Base-by-base conservation (phyloP, 2,113 vertebrate species). In the Pyrgilauda ruficollis region DNA sequence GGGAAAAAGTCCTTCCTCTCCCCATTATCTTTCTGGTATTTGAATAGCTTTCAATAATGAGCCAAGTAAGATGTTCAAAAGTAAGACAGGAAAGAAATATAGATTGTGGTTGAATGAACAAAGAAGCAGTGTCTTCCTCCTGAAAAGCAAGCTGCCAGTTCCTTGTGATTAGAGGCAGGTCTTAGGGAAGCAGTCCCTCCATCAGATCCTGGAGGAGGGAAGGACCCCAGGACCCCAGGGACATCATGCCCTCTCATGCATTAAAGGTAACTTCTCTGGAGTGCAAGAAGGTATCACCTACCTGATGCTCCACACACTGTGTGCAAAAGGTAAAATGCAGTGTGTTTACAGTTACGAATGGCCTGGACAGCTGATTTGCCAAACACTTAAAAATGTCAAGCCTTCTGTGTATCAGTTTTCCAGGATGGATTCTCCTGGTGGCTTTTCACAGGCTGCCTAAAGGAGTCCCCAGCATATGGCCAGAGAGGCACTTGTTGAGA, bases 1-100 rank as follows among this genome's bases (percentile, higher is more conserved):
- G 83, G 64, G 86, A 70, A 86, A 72, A 90, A 89, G 93, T 77
- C 47, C 90, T 89, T 97, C 89, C 80, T 97, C 86, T 97, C 31
- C 59, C 66, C 74, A 64, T 97, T 91, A 61, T 89, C 56, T 30
- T 87, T 75, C 74, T 87, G 62, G 7, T 72, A 13, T 82, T 89
- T 86, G 89, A 94, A 89, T 28, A 81, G 61, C 35, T 92, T 89
- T 92, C 89, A 84, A 20, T 64, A 90, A 84, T 1, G 7, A 93
- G 80, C 56, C 86, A 84, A 93, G 47, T 33, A 74, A 94, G 69
- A 84, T 0, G 4, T 53, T 77, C 33, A 74, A 59, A 91, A 83
- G 28, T 56, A 39, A 91, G 68, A 47, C 55, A 74, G 84, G 80
- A 86, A 61, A 84, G 33, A 95, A 92, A 84, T 77, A 74, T 1